A percentile compares a stretch with the other conserved stretches of the same genome.
phyloP scores from a whole-genome alignment of 2,888 invertebrate genomes.

The Acanthosepion pharaonis region DNA sequence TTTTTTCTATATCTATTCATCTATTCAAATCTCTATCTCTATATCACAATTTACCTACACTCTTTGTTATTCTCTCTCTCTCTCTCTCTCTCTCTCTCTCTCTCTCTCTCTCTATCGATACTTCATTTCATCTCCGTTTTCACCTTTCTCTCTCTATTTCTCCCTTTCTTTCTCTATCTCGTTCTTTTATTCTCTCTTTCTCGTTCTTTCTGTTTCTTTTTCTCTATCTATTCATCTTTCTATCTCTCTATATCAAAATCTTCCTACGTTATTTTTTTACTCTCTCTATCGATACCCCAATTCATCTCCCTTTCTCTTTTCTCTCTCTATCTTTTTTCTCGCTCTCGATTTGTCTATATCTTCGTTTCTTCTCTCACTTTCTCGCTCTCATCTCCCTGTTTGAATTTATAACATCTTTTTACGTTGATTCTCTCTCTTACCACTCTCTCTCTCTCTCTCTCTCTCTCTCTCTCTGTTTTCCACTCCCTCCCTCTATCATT shows the following conservation, averaged over 20 bases:
- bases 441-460: neutral
- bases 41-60: too few species aligned
- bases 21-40: too few species aligned
- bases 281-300: neutral
- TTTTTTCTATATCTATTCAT: too few species aligned
- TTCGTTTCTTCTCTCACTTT: constrained; percentile 9
- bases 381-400: neutral
- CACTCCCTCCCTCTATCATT: neutral
- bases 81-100: neutral
- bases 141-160: neutral
- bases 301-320: neutral
- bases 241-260: neutral
- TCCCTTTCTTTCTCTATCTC: neutral
- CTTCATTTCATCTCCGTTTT: neutral
- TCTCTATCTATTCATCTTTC: neutral
- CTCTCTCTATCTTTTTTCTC: constrained; percentile 42
- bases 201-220: neutral
- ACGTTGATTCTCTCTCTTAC: constrained; percentile 44
- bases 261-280: too few species aligned
- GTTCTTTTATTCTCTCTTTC: neutral
- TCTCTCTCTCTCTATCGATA: neutral
- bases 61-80: neutral
- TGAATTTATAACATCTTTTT: neutral
- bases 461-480: constrained; percentile 3
- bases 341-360: constrained; percentile 44